Percentiles rank a stretch among this genome's conserved stretches.
Conservation (phyloP, 2,888 invertebrate genomes). For the Phyllotreta striolata region DNA sequence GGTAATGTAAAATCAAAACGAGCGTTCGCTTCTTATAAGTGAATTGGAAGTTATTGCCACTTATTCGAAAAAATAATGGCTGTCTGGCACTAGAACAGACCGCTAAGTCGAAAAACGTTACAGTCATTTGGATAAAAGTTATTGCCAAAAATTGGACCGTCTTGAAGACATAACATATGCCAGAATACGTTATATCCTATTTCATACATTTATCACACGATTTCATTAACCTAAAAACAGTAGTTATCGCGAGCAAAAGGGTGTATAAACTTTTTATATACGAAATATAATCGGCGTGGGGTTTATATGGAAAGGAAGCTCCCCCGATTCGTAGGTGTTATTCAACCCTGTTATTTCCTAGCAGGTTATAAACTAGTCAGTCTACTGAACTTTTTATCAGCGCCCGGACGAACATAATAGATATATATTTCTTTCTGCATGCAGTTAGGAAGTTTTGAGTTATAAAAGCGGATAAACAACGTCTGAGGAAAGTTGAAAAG, state of each 20-base stretch:
- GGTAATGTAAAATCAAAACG: no score
- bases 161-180: constrained; percentile 5
- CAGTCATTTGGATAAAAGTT: constrained; percentile 11
- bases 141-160: constrained; percentile 18
- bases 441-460: constrained; percentile 38
- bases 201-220: no score
- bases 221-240: no score
- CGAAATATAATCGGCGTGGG: background rate
- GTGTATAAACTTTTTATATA: no score
- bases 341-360: constrained; percentile 38
- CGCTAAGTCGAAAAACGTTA: constrained; percentile 16
- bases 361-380: constrained; percentile 39
- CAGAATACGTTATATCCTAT: background rate
- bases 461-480: constrained; percentile 43
- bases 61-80: constrained; percentile 6
- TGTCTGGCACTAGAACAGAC: constrained; percentile 13
- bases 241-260: no score
- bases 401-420: constrained; percentile 34
- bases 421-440: constrained; percentile 43
- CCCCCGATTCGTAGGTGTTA: constrained; percentile 33
- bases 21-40: background rate
- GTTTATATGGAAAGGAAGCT: constrained; percentile 1
- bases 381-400: constrained; percentile 38
- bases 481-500: constrained; percentile 40
- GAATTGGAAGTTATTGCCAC: constrained; percentile 18